Evolutionary conservation across 2,113 vertebrate genomes (phyloP), one percentile per base, ranked within the genome.

Genomic region (Paradoxurus hermaphroditus): DNA sequence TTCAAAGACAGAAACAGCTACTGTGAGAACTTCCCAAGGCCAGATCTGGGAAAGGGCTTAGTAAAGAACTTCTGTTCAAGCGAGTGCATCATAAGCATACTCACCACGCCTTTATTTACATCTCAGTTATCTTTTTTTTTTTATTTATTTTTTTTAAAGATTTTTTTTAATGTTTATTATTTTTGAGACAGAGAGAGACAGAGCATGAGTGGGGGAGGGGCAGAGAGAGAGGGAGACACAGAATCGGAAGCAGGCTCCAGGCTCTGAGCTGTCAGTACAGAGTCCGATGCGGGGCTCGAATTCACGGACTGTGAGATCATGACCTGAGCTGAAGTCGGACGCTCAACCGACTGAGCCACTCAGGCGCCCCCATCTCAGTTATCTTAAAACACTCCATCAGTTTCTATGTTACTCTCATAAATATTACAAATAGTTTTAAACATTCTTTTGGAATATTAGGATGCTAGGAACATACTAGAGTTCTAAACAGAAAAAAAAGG

Each of bases 321-420:
- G n/a, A n/a, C n/a, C n/a, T n/a, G n/a, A n/a, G n/a, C n/a, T n/a
- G n/a, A n/a, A n/a, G n/a, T n/a, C n/a, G n/a, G n/a, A n/a, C n/a
- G n/a, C n/a, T n/a, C n/a, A n/a, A n/a, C n/a, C n/a, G n/a, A n/a
- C n/a, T n/a, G n/a, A n/a, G n/a, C n/a, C n/a, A n/a, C n/a, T n/a
- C n/a, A n/a, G n/a, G n/a, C n/a, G n/a, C n/a, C n/a, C n/a, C n/a
- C 77, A 97, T 96, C 86, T 85, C 90, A 97, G 78, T 70, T 97
- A 81, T 97, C 73, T 88, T 90, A 49, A 53, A 29, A 92, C 90
- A 97, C 84, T 82, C 70, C 93, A 90, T 95, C 96, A 97, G 96
- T 98, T 97, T 95, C 91, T 98, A 8, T 94, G 86, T 94, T 72
- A 98, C 83, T 97, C 92, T 97, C 88, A 96, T 95, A 73, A 96